Evolutionary conservation across 2,797 vertebrate genomes (phyloP).

Genomic region (Carcharodon carcharias): DNA sequence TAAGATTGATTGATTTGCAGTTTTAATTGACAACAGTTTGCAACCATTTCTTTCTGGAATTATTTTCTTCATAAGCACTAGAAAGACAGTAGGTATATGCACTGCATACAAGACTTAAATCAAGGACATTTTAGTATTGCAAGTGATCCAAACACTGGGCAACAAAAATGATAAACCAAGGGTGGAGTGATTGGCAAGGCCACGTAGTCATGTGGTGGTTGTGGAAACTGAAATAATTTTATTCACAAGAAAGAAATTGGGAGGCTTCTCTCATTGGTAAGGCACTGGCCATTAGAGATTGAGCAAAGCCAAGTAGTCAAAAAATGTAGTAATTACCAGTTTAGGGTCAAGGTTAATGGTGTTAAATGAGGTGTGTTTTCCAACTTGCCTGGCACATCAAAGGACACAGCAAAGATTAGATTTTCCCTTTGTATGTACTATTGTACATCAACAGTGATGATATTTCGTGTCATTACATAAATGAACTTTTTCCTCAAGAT

Average conservation of each 20-base stretch:
- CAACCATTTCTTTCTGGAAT: not conserved
- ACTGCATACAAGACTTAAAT: not conserved
- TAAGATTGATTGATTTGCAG: not conserved
- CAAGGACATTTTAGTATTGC: not conserved
- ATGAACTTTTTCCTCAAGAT: constrained; percentile 28
- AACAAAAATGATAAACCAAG: not conserved
- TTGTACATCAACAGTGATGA: not conserved
- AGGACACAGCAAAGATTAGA: constrained; percentile 45
- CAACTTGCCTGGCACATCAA: constrained; percentile 30
- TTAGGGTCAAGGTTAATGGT: constrained; percentile 44
- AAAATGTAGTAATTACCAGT: constrained; percentile 40
- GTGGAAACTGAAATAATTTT: constrained; percentile 52
- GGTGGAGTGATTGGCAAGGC: constrained; percentile 48
- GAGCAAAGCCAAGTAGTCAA: constrained; percentile 42
- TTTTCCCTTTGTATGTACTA: not conserved
- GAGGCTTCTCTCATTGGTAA: constrained; percentile 48
- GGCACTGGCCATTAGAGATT: constrained; percentile 37
- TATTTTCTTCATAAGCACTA: not conserved
- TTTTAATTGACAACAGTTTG: not conserved
- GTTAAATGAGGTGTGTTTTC: constrained; percentile 41
- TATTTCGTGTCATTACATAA: constrained; percentile 39
- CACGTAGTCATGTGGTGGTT: constrained; percentile 44
- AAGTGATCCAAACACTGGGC: not conserved
- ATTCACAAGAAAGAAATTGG: constrained; percentile 46
- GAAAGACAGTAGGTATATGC: not conserved